Conservation (phyloP, 2,113 vertebrate species). For the Rhadina sibilatrix region DNA sequence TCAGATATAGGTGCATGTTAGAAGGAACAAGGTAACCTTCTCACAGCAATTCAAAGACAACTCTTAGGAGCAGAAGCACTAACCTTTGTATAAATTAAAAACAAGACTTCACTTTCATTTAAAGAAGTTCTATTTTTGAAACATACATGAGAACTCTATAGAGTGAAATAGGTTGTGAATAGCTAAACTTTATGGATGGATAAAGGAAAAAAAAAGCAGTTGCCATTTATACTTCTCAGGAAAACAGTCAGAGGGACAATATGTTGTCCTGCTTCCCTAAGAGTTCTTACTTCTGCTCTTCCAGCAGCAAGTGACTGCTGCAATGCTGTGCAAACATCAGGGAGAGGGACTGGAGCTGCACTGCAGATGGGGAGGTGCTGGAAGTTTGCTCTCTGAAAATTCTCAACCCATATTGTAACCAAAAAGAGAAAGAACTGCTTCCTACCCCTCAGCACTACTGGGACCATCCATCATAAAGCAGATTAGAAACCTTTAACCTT, state of each 20-base stretch:
- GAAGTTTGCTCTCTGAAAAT: neutral
- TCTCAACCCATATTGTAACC: neutral
- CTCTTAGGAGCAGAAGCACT: neutral
- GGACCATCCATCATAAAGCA: neutral
- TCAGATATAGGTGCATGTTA: neutral
- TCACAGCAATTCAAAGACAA: neutral
- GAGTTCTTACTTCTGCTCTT: neutral
- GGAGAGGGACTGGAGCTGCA: neutral
- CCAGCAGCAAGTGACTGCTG: neutral
- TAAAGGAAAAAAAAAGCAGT: neutral
- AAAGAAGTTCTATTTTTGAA: neutral
- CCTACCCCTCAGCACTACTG: neutral
- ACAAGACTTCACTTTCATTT: neutral
- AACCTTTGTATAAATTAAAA: neutral
- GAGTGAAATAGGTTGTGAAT: constrained; percentile 8
- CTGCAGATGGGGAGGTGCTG: neutral
- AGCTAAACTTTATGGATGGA: neutral
- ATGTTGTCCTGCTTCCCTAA: neutral
- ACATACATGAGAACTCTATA: neutral
- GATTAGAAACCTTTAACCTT: constrained; percentile 28
- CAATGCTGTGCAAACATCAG: neutral
- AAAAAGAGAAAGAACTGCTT: neutral
- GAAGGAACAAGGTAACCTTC: neutral
- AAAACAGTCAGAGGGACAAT: neutral
- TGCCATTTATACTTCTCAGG: neutral